Evolutionary conservation across 1,140 invertebrate genomes (phyloP).

Genomic region (Venturia canescens): DNA sequence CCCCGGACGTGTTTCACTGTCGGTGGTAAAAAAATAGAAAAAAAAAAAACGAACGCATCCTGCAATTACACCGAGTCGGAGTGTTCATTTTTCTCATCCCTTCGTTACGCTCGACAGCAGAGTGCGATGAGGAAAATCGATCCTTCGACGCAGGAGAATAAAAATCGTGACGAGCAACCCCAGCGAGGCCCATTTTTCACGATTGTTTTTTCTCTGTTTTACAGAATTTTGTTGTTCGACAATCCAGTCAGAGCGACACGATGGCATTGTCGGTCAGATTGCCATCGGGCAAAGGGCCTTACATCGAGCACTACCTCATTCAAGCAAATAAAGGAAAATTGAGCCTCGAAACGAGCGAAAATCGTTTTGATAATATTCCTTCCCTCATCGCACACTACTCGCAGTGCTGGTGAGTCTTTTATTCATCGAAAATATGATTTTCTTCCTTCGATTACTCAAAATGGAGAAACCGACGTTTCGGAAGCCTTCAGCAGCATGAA

Average conservation of each 20-base stretch:
- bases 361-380: slow-evolving; percentile 94
- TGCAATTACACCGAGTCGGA: slow-evolving; percentile 63
- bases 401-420: slow-evolving; percentile 87
- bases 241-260: slow-evolving; percentile 93
- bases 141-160: background rate
- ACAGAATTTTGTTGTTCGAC: slow-evolving; percentile 95
- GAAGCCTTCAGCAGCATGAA: no score
- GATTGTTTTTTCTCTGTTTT: slow-evolving; percentile 50
- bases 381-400: slow-evolving; percentile 95
- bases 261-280: slow-evolving; percentile 96
- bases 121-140: background rate
- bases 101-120: background rate
- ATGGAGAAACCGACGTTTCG: no score
- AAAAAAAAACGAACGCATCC: slow-evolving; percentile 64
- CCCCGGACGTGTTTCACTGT: slow-evolving; percentile 26
- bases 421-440: background rate
- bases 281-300: slow-evolving; percentile 89
- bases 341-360: slow-evolving; percentile 94
- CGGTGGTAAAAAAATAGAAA: background rate
- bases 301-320: slow-evolving; percentile 97
- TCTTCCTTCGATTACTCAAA: background rate
- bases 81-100: slow-evolving; percentile 24
- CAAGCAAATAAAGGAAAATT: slow-evolving; percentile 88
- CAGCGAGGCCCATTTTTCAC: background rate
- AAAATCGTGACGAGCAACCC: background rate